Evolutionary conservation across 2,888 invertebrate genomes (phyloP), one percentile per base, ranked within the genome.

Genomic region (Crioceris asparagi): DNA sequence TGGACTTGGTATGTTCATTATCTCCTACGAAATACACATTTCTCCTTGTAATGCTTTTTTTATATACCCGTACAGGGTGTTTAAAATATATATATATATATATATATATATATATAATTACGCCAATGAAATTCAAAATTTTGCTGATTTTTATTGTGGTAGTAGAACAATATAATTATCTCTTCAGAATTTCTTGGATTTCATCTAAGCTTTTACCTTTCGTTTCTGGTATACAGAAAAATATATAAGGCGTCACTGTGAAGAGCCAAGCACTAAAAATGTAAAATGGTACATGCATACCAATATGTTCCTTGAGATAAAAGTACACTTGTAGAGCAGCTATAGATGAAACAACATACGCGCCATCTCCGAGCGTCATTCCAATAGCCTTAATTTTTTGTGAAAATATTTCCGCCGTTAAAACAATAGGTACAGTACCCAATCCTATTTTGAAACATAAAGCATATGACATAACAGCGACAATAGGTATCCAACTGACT

Each of bases 301-400:
- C 63, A 25, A 50, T 54, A 5, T 32, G 18, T 3, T 49, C 44
- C n/a, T 49, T 48, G 26, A 59, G 48, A 17, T 45, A 39, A 35
- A 60, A 56, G 40, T 56, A 63, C 15, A 62, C 29, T 36, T 60
- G 55, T 7, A 62, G 50, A 2, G 60, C 56, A 2, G 59, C 34
- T 10, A 59, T 40, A 1, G 58, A 58, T 29, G 58, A 57, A 4
- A 55, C 38, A 2, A 61, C 55, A 36, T 61, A 63, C 50, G 57
- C 54, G 2, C 54, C 55, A 38, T 62, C 62, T 1, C 60, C 55
- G n/a, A 59, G 37, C 0, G 62, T 60, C 61, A 62, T 61, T 4
- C 62, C 62, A 42, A 59, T 53, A 1, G 62, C 62, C 47, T 63
- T 63, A 5, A 62, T 57, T 39, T 55, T 58, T 3, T 62, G 57